Percentiles rank a stretch among this genome's conserved stretches.
Conservation (phyloP, 2,888 invertebrate species). For the Achlya flavicornis region DNA sequence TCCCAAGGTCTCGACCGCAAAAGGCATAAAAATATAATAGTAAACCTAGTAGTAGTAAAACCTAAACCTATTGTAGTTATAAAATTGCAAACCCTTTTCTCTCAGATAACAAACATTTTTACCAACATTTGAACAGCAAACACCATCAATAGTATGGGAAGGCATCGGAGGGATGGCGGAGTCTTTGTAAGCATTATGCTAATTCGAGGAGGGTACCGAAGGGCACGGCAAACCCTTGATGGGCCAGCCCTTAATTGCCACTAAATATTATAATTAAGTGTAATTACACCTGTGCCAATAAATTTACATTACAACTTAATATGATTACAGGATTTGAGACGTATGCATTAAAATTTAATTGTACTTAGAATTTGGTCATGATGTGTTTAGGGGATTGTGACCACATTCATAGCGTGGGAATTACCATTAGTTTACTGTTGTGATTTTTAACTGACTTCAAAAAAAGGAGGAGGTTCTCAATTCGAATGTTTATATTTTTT, state of each 20-base stretch:
- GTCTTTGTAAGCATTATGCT: constrained; percentile 41
- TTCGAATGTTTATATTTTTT: too few relatives aligned
- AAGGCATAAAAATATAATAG: too few relatives aligned
- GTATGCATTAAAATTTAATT: not conserved
- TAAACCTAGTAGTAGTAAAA: too few relatives aligned
- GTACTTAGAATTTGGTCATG: not conserved
- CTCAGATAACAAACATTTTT: not conserved
- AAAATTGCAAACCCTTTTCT: not conserved
- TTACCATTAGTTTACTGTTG: too few relatives aligned
- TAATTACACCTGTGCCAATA: constrained; percentile 1
- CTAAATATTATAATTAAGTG: constrained; percentile 5
- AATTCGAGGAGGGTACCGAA: constrained; percentile 19
- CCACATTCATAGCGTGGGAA: too few relatives aligned
- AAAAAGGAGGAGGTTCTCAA: too few relatives aligned
- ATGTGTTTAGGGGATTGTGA: too few relatives aligned
- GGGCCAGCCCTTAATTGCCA: constrained; percentile 20
- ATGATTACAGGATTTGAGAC: not conserved
- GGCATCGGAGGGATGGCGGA: constrained; percentile 15
- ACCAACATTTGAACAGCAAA: constrained; percentile 26
- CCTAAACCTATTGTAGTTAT: too few relatives aligned
- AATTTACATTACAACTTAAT: constrained; percentile 8
- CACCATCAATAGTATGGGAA: constrained; percentile 19
- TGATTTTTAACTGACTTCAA: too few relatives aligned
- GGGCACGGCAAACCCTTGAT: constrained; percentile 9
- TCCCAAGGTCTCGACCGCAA: too few relatives aligned